Base-by-base conservation (phyloP, 2,797 vertebrate species). In the Schizopygopsis malacanthus region DNA sequence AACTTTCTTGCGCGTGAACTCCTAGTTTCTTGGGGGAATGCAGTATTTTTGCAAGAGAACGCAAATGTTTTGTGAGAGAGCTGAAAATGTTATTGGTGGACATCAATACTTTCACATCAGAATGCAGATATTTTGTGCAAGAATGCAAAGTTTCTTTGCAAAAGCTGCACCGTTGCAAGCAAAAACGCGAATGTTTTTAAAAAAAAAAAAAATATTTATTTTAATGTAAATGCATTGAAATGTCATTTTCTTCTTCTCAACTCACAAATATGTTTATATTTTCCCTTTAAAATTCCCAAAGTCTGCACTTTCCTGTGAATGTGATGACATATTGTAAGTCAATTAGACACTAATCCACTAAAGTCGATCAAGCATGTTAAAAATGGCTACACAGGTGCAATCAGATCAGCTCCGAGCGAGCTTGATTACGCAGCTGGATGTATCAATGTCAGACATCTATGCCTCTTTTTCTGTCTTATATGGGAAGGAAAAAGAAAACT, bases 261-360 rank as follows among this genome's bases (percentile, higher is more conserved):
- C 54, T 59, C 11, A 67, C 76, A 80, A 15, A 87, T 76, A 84
- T 76, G 22, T 45, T 63, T 61, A 41, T 59, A 83, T 83, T 80
- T 81, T 20, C 37, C 37, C 25, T 79, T 22, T n/a, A 8, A 43
- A 50, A 11, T 77, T 86, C 9, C 65, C 69, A 41, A 22, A 67
- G 15, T 70, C 18, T 83, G 43, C 22, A 25, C 12, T 65, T 65
- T 79, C 22, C 54, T 41, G 54, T 82, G 83, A 73, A 20, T 73
- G n/a, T 39, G 80, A 65, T 39, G 39, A 47, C 87, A 88, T 85
- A 79, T 80, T 88, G 80, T 56, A 75, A 87, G 86, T 83, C 87
- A 88, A 87, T 88, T 90, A 87, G 85, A 90, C 79, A 87, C 52
- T 69, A 83, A 88, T 88, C 89, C 83, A 85, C 79, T 73, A 86